These are phyloP conservation scores for Chamaetylas fuelleborni DNA, from an alignment of 2,113 vertebrate species.

Conservation along the genomic window DNA sequence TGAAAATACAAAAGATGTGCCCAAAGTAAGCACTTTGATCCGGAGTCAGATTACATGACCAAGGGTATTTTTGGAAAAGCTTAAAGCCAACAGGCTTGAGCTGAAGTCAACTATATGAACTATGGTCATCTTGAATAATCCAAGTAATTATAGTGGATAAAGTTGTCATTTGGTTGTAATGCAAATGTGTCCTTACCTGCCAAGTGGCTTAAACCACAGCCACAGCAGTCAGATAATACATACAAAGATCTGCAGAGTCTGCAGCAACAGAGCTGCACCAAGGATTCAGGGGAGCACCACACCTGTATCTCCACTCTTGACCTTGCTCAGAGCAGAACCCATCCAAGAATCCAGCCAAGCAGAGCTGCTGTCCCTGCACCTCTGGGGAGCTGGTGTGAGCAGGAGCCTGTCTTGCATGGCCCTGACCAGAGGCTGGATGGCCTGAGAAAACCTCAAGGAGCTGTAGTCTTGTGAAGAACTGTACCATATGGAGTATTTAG, in stretches of 20 bases:
- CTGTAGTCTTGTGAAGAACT: background rate
- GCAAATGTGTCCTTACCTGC: background rate
- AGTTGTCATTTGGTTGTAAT: background rate
- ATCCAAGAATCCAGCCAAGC: rapidly evolving
- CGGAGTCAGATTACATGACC: background rate
- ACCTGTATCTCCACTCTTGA: background rate
- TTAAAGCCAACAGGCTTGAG: background rate
- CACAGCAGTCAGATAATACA: background rate
- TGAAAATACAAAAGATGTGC: background rate
- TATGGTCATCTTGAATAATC: background rate
- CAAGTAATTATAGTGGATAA: background rate
- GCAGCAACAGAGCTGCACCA: background rate
- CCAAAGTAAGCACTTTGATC: background rate
- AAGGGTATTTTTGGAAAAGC: background rate
- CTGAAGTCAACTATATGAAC: background rate
- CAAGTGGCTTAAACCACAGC: background rate
- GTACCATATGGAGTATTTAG: rapidly evolving
- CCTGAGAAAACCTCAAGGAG: background rate
- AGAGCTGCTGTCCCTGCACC: background rate
- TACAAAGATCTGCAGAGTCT: background rate
- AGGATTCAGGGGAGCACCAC: rapidly evolving
- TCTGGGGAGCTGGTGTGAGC: background rate
- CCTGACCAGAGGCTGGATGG: background rate
- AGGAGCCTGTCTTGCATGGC: background rate
- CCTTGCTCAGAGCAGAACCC: background rate